These are phyloP conservation scores for Dendrocincla tyrannina DNA, from an alignment of 2,797 vertebrate species.

Conservation along the genomic window DNA sequence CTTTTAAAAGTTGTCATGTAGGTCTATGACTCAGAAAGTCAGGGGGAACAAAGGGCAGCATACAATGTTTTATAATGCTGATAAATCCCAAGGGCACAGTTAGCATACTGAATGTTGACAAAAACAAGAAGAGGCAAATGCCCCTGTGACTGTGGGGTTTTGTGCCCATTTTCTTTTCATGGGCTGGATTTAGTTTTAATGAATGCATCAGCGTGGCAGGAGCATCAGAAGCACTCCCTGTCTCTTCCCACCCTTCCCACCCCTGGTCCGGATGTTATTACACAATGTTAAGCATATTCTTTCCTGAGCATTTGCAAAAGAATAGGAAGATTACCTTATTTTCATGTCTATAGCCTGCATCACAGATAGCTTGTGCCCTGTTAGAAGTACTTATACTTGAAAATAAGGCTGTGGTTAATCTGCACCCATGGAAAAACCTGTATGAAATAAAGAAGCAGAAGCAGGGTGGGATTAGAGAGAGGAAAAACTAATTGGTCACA, in stretches of 20 bases:
- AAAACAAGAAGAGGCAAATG: background rate
- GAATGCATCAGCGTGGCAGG: background rate
- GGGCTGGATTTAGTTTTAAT: background rate
- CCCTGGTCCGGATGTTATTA: background rate
- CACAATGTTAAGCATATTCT: constrained; percentile 15
- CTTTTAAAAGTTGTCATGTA: background rate
- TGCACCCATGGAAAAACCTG: background rate
- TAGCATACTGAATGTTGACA: background rate
- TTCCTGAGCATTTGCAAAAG: constrained; percentile 49
- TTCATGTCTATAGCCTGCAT: constrained; percentile 52
- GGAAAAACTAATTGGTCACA: constrained; percentile 5
- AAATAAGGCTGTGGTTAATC: constrained; percentile 39
- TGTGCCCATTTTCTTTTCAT: background rate
- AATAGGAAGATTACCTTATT: constrained; percentile 61
- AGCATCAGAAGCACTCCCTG: background rate
- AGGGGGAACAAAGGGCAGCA: background rate
- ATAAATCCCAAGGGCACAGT: background rate
- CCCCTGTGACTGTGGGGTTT: background rate
- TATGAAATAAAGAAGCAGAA: constrained; percentile 19
- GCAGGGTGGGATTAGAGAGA: constrained; percentile 6
- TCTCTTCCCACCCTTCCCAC: background rate
- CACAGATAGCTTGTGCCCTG: background rate
- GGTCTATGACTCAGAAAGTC: background rate
- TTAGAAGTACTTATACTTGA: constrained; percentile 20
- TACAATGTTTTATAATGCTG: background rate